Base-by-base conservation (phyloP, 2,888 invertebrate species). In the Zygaena filipendulae region DNA sequence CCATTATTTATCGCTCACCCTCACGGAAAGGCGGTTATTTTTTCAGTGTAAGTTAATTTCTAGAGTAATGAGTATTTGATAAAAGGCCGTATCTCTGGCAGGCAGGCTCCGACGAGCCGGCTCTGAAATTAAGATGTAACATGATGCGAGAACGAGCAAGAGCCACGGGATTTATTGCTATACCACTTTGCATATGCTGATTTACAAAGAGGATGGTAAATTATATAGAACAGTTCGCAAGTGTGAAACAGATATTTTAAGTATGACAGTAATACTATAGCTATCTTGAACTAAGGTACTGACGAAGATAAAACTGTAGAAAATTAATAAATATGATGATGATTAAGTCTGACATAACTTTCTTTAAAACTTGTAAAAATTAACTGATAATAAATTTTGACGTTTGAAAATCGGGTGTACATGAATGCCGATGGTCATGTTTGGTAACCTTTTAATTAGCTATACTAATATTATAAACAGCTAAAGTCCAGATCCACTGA, bases 111-210 rank as follows among this genome's bases (percentile, higher is more conserved):
- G 68, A 54, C 67, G 71, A 71, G 72, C 70, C 69, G 71, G 69
- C 67, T 69, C 70, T 74, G 75, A 81, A 81, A 81, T 81, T 81
- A 81, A 81, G 81, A 81, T 81, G 81, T 81, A 81, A 81, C 81
- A 81, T 80, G 81, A 81, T 81, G 81, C 81, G 80, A 77, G 79
- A 81, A 81, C 81, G 81, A 80, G 80, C 80, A 75, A 79, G 77
- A 75, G 67, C 79, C 58, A 64, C 67, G 70, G 79, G 81, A 81
- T 81, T 81, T 81, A 81, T 81, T 77, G 70, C 80, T 72, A 70
- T 75, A 75, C 80, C 79, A 79, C 79, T 81, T 81, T 81, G 80
- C 80, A 80, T 80, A 80, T 80, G 81, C 81, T 81, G 81, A 81
- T 81, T 81, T 81, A 81, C 80, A 80, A 79, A 80, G 75, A 69